These are phyloP conservation scores for Mareca strepera DNA, from an alignment of 2,797 vertebrate species.

Conservation along the genomic window DNA sequence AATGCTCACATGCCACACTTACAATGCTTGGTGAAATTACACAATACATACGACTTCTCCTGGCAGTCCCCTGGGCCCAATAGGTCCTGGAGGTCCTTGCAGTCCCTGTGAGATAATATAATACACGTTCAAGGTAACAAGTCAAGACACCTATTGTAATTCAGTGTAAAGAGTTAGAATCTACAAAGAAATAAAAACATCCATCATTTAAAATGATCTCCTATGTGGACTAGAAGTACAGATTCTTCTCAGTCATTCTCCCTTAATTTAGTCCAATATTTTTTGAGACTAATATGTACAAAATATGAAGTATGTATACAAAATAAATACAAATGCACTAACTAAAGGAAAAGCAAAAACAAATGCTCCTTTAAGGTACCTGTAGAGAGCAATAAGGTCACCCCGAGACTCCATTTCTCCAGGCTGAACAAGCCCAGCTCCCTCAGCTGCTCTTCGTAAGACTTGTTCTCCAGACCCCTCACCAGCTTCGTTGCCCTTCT, in stretches of 20 bases:
- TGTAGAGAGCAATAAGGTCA: no score
- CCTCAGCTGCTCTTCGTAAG: no score
- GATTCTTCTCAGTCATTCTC: background rate
- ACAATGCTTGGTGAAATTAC: background rate
- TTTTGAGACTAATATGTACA: background rate
- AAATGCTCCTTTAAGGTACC: background rate
- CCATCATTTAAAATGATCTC: background rate
- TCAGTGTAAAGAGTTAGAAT: background rate
- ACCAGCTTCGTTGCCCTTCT: no score
- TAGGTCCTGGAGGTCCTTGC: slow-evolving; percentile 84
- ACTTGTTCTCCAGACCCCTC: no score
- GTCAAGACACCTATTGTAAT: background rate
- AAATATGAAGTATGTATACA: background rate
- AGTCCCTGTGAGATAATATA: slow-evolving; percentile 81
- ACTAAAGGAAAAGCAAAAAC: background rate
- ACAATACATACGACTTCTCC: slow-evolving; percentile 87
- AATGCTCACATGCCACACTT: background rate
- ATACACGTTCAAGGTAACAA: background rate
- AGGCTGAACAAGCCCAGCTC: no score
- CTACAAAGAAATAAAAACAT: background rate
- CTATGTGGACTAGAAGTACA: background rate
- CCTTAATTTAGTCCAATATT: background rate
- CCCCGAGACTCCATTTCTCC: no score
- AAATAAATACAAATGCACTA: background rate
- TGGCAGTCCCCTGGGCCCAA: slow-evolving; percentile 85